Conservation (phyloP, 2,797 vertebrate species). For the Alauda arvensis region DNA sequence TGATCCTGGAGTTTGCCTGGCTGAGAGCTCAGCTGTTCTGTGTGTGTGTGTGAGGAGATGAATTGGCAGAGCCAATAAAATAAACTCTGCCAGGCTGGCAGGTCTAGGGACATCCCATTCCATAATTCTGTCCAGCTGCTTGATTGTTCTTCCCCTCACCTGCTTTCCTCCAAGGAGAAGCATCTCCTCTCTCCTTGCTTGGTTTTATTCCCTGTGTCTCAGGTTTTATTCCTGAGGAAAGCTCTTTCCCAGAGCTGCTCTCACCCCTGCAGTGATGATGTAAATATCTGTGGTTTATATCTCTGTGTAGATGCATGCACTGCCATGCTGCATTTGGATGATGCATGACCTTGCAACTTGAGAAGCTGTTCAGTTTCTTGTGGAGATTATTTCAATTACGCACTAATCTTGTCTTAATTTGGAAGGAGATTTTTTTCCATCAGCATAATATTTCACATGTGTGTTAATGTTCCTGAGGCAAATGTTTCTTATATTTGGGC, state of each 20-base stretch:
- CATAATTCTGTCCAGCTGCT: not conserved
- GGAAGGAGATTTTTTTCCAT: not conserved
- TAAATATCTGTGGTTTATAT: not conserved
- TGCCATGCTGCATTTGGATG: not conserved
- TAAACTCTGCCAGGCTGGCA: not conserved
- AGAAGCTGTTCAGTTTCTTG: not conserved
- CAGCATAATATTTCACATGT: not conserved
- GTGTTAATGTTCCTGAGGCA: not conserved
- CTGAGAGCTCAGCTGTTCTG: not conserved
- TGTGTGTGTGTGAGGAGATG: not conserved
- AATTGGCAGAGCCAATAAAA: not conserved
- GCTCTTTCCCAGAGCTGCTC: not conserved
- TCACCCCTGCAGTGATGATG: not conserved
- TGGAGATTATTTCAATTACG: not conserved
- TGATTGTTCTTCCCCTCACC: not conserved
- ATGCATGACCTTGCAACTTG: not conserved
- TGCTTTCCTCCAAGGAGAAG: not conserved
- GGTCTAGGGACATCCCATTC: not conserved
- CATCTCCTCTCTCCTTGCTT: not conserved
- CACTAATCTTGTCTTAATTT: not conserved
- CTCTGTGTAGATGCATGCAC: not conserved
- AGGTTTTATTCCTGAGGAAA: not conserved
- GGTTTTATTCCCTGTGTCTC: not conserved
- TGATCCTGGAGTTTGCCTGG: not conserved
- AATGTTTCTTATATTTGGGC: not conserved